Base-by-base conservation (phyloP, 2,888 invertebrate genomes). In the Autographa gamma region DNA sequence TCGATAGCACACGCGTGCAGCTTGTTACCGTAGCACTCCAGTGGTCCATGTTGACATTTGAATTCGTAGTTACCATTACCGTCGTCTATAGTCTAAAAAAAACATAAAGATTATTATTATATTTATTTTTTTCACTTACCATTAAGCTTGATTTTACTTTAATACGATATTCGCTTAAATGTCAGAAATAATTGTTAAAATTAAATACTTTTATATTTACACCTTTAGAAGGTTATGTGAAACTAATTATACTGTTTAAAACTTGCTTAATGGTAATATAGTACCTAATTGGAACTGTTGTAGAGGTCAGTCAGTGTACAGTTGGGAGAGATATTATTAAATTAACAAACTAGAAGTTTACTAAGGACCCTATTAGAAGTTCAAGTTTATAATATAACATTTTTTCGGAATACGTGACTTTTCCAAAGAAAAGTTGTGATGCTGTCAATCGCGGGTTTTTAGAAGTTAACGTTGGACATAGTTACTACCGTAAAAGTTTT, bases 11-110 rank as follows among this genome's bases (percentile, higher is more conserved):
- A 98, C 0, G 97, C 97, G 88, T 98, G 98, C 70, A 98, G 96
- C 83, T 96, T 98, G 88, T 98, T 98, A 0, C 97, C 98, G 79
- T 97, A 96, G 86, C 98, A 98, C 90, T 98, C 98, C 0, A 92
- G 82, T 1, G 90, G 87, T 19, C 97, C 97, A 88, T 98, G 98
- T 86, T 98, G 98, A 85, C 98, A 98, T n/a, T 93, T 91, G 87
- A 98, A 97, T 65, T 78, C 75, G 25, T 82, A 72, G 19, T 67
- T 74, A 0, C 86, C 88, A 52, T 85, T 61, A 1, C 86, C 73
- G 0, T 73, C 67, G 18, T 80, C 71, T 5, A 80, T 85, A 66
- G 84, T 90, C 85, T 77, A 74, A 73, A 16, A 25, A 32, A 4
- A 16, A 16, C n/a, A 32, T 31, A 0, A 7, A 4, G 32, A 4